A percentile compares a stretch with the other conserved stretches of the same genome.
These are phyloP conservation scores for Sminthopsis crassicaudata DNA, from an alignment of 2,113 vertebrate genomes.

Conservation along the genomic window DNA sequence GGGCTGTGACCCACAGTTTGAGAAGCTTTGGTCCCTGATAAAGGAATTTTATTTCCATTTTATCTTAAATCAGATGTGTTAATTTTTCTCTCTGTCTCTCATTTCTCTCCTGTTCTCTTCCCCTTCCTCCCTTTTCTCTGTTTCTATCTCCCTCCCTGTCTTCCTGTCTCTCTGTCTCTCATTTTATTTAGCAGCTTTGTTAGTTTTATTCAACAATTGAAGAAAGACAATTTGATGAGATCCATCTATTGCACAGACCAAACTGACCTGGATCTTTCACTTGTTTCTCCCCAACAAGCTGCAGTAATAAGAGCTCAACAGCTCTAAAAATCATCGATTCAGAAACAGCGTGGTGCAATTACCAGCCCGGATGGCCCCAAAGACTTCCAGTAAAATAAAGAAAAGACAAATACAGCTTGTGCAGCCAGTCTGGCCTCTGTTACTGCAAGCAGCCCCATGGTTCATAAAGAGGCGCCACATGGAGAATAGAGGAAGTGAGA, in stretches of 20 bases:
- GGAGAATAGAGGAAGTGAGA: background rate
- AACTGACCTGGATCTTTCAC: constrained; percentile 77
- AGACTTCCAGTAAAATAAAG: constrained; percentile 81
- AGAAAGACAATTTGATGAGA: constrained; percentile 80
- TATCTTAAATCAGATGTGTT: constrained; percentile 26
- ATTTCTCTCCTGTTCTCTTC: too few species aligned
- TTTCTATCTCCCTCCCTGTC: background rate
- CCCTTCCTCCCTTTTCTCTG: too few species aligned
- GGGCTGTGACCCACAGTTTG: too few species aligned
- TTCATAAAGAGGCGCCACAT: constrained; percentile 2
- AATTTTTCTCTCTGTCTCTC: background rate
- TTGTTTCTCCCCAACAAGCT: constrained; percentile 74
- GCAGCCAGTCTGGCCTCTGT: constrained; percentile 57
- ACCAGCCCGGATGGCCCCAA: constrained; percentile 78
- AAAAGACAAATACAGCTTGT: constrained; percentile 68
- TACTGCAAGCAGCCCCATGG: constrained; percentile 51
- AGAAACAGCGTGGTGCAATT: constrained; percentile 80
- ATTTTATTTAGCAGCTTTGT: constrained; percentile 77
- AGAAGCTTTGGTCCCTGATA: constrained; percentile 8
- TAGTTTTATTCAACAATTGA: constrained; percentile 78
- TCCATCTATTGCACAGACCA: constrained; percentile 72
- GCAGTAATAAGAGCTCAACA: constrained; percentile 82
- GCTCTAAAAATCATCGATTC: constrained; percentile 84
- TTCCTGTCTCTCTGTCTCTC: constrained; percentile 18
- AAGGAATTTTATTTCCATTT: constrained; percentile 35